Evolutionary conservation across 2,113 vertebrate species (phyloP).

Genomic region (Peromyscus leucopus): DNA sequence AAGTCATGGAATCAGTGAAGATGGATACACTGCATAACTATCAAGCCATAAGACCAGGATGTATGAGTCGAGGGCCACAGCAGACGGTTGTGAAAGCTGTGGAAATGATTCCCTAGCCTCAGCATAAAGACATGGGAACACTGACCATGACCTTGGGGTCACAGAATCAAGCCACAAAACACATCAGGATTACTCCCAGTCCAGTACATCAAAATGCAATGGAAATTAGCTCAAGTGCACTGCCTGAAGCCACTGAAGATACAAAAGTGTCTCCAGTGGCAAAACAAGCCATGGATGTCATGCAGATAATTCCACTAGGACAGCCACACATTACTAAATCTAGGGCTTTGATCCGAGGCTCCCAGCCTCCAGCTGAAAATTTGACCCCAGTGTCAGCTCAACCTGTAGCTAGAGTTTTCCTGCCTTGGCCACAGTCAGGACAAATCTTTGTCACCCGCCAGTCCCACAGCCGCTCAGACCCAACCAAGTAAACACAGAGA

Average conservation of each 20-base stretch:
- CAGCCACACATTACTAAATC: neutral
- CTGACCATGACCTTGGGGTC: neutral
- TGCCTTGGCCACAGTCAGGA: too few species aligned
- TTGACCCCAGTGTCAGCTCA: neutral
- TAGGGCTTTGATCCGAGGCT: constrained; percentile 13
- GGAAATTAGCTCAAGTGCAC: constrained; percentile 40
- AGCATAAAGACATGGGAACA: constrained; percentile 45
- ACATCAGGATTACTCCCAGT: neutral
- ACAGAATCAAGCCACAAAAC: constrained; percentile 61
- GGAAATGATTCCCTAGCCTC: neutral
- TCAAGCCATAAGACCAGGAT: constrained; percentile 46
- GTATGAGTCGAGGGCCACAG: constrained; percentile 26
- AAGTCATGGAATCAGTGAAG: constrained; percentile 41
- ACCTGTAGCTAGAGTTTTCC: too few species aligned
- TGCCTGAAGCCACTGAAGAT: neutral
- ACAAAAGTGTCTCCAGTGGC: too few species aligned
- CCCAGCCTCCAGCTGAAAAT: constrained; percentile 52
- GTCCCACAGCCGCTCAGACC: too few species aligned
- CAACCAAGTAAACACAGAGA: too few species aligned
- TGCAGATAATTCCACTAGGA: constrained; percentile 59
- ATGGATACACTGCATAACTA: neutral
- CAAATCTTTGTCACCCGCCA: too few species aligned
- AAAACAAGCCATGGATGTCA: neutral
- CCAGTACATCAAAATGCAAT: constrained; percentile 40
- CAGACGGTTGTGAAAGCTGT: constrained; percentile 22